These are phyloP conservation scores for Hemiprocne comata DNA, from an alignment of 2,113 vertebrate species.

Conservation along the genomic window DNA sequence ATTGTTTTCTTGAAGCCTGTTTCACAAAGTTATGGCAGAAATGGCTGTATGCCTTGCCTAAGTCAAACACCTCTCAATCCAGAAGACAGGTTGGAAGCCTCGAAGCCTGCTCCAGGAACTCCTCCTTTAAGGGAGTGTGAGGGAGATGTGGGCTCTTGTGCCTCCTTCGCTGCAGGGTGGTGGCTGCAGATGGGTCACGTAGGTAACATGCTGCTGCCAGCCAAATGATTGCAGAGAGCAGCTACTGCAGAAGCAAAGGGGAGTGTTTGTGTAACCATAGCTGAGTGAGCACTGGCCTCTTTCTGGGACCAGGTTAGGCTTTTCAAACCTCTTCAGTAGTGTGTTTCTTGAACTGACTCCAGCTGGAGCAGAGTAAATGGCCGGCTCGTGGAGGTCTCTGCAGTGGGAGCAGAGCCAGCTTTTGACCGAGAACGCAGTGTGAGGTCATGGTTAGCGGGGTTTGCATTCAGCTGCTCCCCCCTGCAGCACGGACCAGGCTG, in stretches of 20 bases:
- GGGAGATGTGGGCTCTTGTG: neutral
- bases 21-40: neutral
- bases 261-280: neutral
- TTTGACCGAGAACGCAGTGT: accelerated
- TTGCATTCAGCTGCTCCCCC: neutral
- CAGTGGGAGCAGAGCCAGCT: neutral
- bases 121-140: neutral
- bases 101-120: neutral
- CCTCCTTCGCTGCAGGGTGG: neutral
- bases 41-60: accelerated
- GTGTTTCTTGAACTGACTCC: neutral
- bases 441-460: neutral
- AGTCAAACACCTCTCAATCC: too few species aligned
- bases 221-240: neutral
- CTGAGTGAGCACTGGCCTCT: accelerated
- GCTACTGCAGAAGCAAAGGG: neutral
- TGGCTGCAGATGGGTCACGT: neutral
- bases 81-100: neutral
- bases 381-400: neutral
- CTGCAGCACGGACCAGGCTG: neutral
- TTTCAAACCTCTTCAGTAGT: neutral
- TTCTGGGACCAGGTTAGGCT: neutral
- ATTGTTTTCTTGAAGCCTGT: neutral
- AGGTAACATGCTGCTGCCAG: accelerated
- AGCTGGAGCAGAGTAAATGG: neutral